A percentile compares a stretch with the other conserved stretches of the same genome.
Evolutionary conservation across 2,113 vertebrate species (phyloP).

Genomic region (Dendrocopos noguchii): DNA sequence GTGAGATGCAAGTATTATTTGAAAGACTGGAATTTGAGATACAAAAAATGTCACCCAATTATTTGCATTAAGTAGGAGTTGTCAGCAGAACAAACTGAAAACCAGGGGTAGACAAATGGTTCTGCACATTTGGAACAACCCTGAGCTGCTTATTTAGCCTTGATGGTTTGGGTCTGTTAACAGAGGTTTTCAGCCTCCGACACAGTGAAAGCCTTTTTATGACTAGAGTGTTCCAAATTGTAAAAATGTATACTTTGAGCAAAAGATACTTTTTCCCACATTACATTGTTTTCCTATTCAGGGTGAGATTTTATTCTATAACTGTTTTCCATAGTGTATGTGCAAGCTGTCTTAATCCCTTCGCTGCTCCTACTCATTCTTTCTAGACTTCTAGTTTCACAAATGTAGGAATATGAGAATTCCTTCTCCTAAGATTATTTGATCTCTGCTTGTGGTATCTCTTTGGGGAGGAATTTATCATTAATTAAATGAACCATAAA

Average conservation of each 20-base stretch:
- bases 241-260: not conserved
- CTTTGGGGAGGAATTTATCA: not conserved
- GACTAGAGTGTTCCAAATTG: not conserved
- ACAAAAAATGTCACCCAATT: not conserved
- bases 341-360: not conserved
- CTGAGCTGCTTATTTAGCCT: not conserved
- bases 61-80: not conserved
- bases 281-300: not conserved
- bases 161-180: not conserved
- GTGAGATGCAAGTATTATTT: not conserved
- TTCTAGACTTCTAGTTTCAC: not conserved
- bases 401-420: not conserved
- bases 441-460: slow-evolving; percentile 1
- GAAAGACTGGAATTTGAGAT: not conserved
- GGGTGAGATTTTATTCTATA: not conserved
- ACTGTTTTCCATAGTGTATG: not conserved
- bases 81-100: not conserved
- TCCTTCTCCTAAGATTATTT: not conserved
- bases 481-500: not conserved
- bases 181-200: not conserved
- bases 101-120: not conserved
- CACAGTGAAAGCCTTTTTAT: not conserved
- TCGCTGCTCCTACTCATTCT: not conserved
- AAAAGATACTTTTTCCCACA: not conserved
- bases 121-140: not conserved